phyloP scores from a whole-genome alignment of 2,888 invertebrate genomes.

The Rotaria magnacalcarata region DNA sequence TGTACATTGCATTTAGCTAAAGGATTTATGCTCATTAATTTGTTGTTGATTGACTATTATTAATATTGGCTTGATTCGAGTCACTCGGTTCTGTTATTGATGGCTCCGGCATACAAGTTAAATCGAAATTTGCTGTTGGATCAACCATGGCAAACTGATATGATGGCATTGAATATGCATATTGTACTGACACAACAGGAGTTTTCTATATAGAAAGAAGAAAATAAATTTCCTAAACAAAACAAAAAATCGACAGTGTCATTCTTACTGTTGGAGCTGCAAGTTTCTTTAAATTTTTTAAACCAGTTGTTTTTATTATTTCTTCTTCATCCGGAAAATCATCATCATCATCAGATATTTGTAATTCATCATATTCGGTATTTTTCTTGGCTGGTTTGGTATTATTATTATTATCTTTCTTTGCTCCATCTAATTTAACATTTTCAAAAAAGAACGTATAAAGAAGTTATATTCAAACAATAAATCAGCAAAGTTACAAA shows the following conservation, averaged over 20 bases:
- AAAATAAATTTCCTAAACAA: background rate
- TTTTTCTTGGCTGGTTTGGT: background rate
- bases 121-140: constrained; percentile 1
- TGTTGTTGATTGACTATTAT: background rate
- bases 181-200: background rate
- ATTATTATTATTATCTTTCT: background rate
- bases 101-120: background rate
- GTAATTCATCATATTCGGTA: background rate
- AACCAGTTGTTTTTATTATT: background rate
- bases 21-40: background rate
- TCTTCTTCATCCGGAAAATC: constrained; percentile 5
- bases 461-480: no score
- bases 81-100: background rate
- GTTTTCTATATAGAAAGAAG: background rate
- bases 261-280: background rate
- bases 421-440: background rate
- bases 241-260: background rate
- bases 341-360: background rate
- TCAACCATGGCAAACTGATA: background rate
- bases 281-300: background rate
- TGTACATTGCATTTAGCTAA: background rate
- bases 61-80: background rate
- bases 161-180: background rate
- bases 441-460: no score
- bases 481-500: no score